Conservation (phyloP, 2,797 vertebrate genomes). For the Periparus ater region DNA sequence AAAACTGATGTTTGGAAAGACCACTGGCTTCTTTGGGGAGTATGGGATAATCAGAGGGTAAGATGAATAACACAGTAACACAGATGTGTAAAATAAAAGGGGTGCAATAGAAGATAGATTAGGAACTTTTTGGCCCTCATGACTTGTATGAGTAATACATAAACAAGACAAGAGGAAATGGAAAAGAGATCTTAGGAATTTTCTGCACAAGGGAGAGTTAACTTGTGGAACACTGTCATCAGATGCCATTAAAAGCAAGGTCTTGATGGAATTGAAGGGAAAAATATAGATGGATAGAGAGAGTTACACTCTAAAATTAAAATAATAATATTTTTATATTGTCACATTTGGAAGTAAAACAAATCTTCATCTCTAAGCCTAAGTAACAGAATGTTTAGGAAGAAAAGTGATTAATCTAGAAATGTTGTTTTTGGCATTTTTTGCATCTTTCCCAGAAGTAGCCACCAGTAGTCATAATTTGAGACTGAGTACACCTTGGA, state of each 20-base stretch:
- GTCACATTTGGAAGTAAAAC: background rate
- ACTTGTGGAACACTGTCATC: conserved; percentile 47
- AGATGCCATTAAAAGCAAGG: conserved; percentile 44
- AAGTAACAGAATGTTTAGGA: background rate
- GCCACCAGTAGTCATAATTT: background rate
- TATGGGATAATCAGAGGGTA: background rate
- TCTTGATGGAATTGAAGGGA: background rate
- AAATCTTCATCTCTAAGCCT: background rate
- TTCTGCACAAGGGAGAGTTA: conserved; percentile 61
- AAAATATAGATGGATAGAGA: background rate
- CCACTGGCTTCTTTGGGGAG: background rate
- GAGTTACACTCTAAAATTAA: background rate
- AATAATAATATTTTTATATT: background rate
- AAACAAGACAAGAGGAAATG: conserved; percentile 66
- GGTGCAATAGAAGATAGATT: background rate
- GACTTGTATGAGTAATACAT: conserved; percentile 65
- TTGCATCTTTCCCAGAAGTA: background rate
- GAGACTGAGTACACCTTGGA: background rate
- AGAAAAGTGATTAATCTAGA: background rate
- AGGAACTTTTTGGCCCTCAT: conserved; percentile 54
- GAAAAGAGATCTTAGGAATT: conserved; percentile 72
- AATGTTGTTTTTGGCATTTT: background rate
- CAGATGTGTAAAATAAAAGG: background rate
- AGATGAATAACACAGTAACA: background rate
- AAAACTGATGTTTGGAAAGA: background rate